Conservation (phyloP, 2,113 vertebrate genomes). For the Pluvialis apricaria region DNA sequence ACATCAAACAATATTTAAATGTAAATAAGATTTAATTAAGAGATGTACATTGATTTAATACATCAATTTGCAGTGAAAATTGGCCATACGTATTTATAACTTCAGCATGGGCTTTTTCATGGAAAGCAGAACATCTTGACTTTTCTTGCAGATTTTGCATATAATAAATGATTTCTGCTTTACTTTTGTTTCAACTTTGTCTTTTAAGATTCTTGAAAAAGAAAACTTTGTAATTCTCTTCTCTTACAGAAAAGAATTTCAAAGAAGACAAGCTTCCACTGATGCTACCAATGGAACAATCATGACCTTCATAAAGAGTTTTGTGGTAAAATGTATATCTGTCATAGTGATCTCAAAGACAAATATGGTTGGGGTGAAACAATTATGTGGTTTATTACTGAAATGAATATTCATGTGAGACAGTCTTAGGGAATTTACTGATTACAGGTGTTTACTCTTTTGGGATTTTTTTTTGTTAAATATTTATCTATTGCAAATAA, state of each 20-base stretch:
- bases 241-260: not conserved
- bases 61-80: not conserved
- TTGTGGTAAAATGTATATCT: not conserved
- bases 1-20: not conserved
- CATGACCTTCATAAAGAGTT: not conserved
- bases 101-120: not conserved
- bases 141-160: not conserved
- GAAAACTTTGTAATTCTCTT: not conserved
- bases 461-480: not conserved
- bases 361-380: not conserved
- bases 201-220: not conserved
- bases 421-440: not conserved
- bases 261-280: not conserved
- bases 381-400: not conserved
- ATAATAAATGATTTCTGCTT: not conserved
- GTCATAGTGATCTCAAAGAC: not conserved
- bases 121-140: not conserved
- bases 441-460: no score
- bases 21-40: not conserved
- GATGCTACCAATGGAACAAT: not conserved
- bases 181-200: not conserved
- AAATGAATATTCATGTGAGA: not conserved
- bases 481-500: not conserved
- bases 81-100: not conserved
- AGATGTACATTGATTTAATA: not conserved